Evolutionary conservation across 2,797 vertebrate genomes (phyloP).

Genomic region (Mus spretus): DNA sequence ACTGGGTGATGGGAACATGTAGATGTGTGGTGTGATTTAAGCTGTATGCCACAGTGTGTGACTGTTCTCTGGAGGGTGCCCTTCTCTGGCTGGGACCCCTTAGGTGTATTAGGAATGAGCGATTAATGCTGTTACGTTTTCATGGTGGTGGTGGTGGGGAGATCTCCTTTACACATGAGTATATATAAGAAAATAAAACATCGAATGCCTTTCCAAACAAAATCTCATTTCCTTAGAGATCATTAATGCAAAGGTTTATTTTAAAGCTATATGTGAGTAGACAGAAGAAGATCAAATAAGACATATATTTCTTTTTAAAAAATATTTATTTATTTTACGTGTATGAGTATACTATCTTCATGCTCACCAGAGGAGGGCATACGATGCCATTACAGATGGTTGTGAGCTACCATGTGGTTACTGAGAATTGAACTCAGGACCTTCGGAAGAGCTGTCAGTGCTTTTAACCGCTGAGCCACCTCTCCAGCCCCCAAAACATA

Average conservation of each 20-base stretch:
- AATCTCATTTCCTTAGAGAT: conserved; percentile 33
- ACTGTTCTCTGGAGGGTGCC: neutral
- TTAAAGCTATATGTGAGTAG: neutral
- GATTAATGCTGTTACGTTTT: neutral
- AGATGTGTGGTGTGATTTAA: neutral
- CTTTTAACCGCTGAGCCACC: no score
- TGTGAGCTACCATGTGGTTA: no score
- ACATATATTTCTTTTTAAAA: neutral
- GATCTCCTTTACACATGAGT: neutral
- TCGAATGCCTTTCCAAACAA: neutral
- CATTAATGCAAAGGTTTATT: conserved; percentile 8
- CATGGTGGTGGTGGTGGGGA: neutral
- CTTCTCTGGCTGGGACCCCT: neutral
- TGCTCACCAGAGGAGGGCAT: no score
- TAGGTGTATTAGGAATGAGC: neutral
- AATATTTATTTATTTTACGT: no score
- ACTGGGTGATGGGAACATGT: neutral
- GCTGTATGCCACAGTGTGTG: neutral
- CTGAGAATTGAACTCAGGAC: no score
- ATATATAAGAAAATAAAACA: neutral
- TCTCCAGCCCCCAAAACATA: neutral
- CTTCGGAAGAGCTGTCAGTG: no score
- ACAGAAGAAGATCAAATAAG: neutral
- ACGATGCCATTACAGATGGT: no score
- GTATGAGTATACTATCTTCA: no score